Evolutionary conservation across 2,797 vertebrate species (phyloP), one percentile per base, ranked within the genome.

Genomic region (Pelobates cultripes): DNA sequence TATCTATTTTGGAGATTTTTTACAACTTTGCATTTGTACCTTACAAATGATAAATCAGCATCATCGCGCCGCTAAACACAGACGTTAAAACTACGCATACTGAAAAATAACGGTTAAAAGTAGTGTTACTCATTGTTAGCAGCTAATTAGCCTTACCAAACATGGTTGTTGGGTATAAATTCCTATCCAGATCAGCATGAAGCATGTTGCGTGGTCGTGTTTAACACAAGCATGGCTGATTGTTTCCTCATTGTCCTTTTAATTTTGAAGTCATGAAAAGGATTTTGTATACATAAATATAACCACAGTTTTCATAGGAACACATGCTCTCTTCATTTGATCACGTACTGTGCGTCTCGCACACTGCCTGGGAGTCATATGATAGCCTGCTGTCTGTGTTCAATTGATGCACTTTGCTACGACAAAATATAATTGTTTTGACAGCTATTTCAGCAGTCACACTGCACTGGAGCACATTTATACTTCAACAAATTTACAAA

Each of bases 391-490:
- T 17, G 43, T 72, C 74, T 63, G 6, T 9, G 68, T 45, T 77
- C 57, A 53, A 64, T 75, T 44, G 44, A 5, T 45, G 10, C 73
- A 61, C 55, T 70, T 14, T n/a, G 55, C 41, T 7, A 15, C 15
- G 55, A 53, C 10, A 55, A 77, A 81, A 77, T 28, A 72, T 9
- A 14, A 76, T 66, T 81, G 55, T 77, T 81, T 72, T 81, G 80
- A 81, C 80, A 81, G 75, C 73, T 63, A 6, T 63, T 70, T 70
- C 73, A 4, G 67, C 55, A 70, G 73, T 81, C 73, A 51, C 47
- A 5, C 47, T 2, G n/a, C 72, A 15, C 45, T 66, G 68, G 7
- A 13, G 17, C 40, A 72, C 63, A 76, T 81, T 81, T 76, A 70
- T 70, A 63, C 67, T 76, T 45, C 47, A 10, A 10, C 10, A 43